These are phyloP conservation scores for Ennomos quercinarius DNA, from an alignment of 2,888 invertebrate genomes.

Conservation along the genomic window DNA sequence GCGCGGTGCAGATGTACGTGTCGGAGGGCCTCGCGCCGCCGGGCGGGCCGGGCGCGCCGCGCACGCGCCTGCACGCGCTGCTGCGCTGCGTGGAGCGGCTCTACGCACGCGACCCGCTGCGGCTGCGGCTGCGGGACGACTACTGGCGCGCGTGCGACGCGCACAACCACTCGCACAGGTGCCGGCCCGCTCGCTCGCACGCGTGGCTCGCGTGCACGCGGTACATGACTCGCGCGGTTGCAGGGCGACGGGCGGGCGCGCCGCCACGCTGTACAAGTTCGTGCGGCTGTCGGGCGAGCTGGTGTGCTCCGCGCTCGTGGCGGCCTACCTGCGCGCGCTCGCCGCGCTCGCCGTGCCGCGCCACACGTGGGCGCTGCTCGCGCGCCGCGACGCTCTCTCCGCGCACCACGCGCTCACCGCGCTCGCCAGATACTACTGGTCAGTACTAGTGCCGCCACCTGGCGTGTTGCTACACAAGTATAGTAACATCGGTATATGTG, in stretches of 20 bases:
- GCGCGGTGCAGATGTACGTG: constrained; percentile 90
- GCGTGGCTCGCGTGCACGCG: background rate
- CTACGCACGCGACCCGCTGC: constrained; percentile 90
- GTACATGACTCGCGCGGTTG: constrained; percentile 7
- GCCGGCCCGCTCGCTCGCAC: background rate
- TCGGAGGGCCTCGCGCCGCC: constrained; percentile 92
- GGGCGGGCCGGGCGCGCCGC: constrained; percentile 69
- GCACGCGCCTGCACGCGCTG: constrained; percentile 93
- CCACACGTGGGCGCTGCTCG: constrained; percentile 88
- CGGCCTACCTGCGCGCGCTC: constrained; percentile 94
- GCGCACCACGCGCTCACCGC: constrained; percentile 83
- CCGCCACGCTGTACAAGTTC: constrained; percentile 95
- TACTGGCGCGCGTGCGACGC: constrained; percentile 91
- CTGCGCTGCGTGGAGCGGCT: constrained; percentile 91
- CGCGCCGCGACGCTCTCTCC: constrained; percentile 69
- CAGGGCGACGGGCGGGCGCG: constrained; percentile 80
- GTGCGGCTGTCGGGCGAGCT: constrained; percentile 94
- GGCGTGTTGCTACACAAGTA: too few species aligned
- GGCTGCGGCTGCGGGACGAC: constrained; percentile 89
- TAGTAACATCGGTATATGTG: background rate
- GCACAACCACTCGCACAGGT: constrained; percentile 66
- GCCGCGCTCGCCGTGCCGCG: constrained; percentile 91
- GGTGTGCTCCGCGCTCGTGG: constrained; percentile 92
- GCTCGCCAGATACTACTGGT: constrained; percentile 66
- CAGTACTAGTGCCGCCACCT: too few species aligned